phyloP scores from a whole-genome alignment of 2,888 invertebrate genomes.

The Cephus pulcher region DNA sequence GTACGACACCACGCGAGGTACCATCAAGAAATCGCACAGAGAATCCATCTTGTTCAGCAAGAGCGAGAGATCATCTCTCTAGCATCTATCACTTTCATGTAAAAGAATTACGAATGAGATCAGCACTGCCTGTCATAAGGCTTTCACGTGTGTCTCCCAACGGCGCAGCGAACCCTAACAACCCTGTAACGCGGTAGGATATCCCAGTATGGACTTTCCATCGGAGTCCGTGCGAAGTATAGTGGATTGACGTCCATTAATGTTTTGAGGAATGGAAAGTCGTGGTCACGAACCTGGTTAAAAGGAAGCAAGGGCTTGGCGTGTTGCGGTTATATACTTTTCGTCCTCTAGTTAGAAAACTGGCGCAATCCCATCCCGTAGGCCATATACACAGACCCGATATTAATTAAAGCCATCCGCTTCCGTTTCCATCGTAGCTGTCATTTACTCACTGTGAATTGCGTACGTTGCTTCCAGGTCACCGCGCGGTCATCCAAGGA shows the following conservation, averaged over 20 bases:
- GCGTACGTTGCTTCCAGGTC: conserved; percentile 29
- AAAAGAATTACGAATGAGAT: conserved; percentile 22
- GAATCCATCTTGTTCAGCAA: neutral
- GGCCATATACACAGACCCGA: neutral
- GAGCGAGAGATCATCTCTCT: neutral
- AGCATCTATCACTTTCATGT: neutral
- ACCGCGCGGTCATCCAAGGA: conserved; percentile 25
- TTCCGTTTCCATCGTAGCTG: neutral
- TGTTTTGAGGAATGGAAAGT: neutral
- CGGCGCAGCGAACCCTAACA: neutral
- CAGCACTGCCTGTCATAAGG: conserved; percentile 15
- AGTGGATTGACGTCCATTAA: neutral
- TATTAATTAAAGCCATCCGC: neutral
- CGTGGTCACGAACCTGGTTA: neutral
- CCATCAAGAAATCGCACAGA: neutral
- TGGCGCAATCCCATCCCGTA: neutral
- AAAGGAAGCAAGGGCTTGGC: neutral
- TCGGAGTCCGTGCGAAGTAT: neutral
- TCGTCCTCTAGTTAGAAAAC: neutral
- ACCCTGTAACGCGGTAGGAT: neutral
- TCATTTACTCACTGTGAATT: neutral
- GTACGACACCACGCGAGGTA: neutral
- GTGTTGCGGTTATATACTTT: neutral
- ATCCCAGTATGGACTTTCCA: neutral
- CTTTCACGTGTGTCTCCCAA: conserved; percentile 8